Evolutionary conservation across 2,113 vertebrate species (phyloP), one percentile per base, ranked within the genome.

Genomic region (Scomber colias): DNA sequence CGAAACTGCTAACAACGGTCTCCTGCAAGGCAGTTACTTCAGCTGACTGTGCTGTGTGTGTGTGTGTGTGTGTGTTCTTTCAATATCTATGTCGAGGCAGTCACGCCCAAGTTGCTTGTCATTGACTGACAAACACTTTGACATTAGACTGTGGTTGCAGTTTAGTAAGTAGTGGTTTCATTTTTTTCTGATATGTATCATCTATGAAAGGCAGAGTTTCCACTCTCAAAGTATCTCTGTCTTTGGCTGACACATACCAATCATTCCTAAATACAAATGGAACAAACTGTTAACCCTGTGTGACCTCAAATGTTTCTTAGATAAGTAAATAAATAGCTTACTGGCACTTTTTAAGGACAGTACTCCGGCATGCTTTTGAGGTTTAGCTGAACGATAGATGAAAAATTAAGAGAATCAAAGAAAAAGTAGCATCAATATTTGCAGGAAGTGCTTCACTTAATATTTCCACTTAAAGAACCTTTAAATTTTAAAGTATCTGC

Each of bases 241-340:
- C 83, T 84, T 87, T 85, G 63, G 31, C 73, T 86, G 73, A 84
- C 73, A 90, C 89, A 92, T 91, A 89, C 83, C 86, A 90, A 44
- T 87, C 88, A 92, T 92, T 89, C 83, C 88, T 87, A 81, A 80
- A 89, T 82, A 86, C 81, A 89, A 89, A 79, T 27, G 59, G 69
- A 82, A 85, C 66, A 89, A 85, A 82, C 67, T 72, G 75, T 91
- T 90, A 87, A 93, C 85, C 84, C 75, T 75, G 73, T 50, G 59
- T 55, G 88, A 89, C 83, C 82, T 77, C 75, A 54, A 62, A 79
- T 83, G 85, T 56, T 62, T 87, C 76, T 59, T 48, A 66, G 35
- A 76, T 57, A 73, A 64, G 17, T 15, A 67, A 72, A 68, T 68
- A 79, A 67, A 79, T 24, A 27, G n/a, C 30, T 16, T 21, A 46